Percentiles rank a stretch among this genome's conserved stretches.
Evolutionary conservation across 1,140 invertebrate species (phyloP).

Genomic region (Heliothis subflexa): DNA sequence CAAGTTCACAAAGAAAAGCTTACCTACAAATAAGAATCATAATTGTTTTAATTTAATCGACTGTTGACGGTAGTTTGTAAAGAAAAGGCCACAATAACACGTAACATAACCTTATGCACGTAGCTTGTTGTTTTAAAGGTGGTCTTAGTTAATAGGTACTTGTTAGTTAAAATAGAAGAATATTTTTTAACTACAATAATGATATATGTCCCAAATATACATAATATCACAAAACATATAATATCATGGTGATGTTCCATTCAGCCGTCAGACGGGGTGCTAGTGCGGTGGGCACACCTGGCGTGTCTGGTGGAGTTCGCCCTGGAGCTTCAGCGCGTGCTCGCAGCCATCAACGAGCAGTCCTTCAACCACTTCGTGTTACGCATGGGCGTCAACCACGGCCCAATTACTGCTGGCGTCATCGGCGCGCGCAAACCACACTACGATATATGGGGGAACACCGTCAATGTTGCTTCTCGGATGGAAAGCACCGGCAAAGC

Average conservation of each 20-base stretch:
- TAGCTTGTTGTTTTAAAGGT: too few relatives aligned
- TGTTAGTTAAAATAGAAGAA: too few relatives aligned
- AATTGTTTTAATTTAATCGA: too few relatives aligned
- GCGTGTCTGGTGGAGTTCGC: slow-evolving; percentile 96
- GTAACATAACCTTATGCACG: too few relatives aligned
- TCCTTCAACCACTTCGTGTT: slow-evolving; percentile 98
- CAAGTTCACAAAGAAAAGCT: too few relatives aligned
- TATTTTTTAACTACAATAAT: too few relatives aligned
- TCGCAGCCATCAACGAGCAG: slow-evolving; percentile 97
- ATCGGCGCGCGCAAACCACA: slow-evolving; percentile 98
- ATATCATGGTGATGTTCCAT: background rate
- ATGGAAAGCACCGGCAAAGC: slow-evolving; percentile 99
- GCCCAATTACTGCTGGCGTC: slow-evolving; percentile 97
- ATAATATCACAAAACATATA: too few relatives aligned
- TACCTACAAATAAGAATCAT: too few relatives aligned
- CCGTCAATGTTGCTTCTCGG: slow-evolving; percentile 97
- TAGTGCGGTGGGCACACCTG: slow-evolving; percentile 94
- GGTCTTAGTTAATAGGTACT: too few relatives aligned
- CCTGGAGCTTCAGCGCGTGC: slow-evolving; percentile 94
- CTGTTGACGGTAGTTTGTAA: too few relatives aligned
- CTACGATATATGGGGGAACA: slow-evolving; percentile 98
- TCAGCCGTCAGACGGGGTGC: slow-evolving; percentile 89
- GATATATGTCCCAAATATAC: too few relatives aligned
- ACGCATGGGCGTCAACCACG: slow-evolving; percentile 98
- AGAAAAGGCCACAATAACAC: too few relatives aligned